Conservation (phyloP, 2,797 vertebrate genomes). For the Ambastaia sidthimunki region DNA sequence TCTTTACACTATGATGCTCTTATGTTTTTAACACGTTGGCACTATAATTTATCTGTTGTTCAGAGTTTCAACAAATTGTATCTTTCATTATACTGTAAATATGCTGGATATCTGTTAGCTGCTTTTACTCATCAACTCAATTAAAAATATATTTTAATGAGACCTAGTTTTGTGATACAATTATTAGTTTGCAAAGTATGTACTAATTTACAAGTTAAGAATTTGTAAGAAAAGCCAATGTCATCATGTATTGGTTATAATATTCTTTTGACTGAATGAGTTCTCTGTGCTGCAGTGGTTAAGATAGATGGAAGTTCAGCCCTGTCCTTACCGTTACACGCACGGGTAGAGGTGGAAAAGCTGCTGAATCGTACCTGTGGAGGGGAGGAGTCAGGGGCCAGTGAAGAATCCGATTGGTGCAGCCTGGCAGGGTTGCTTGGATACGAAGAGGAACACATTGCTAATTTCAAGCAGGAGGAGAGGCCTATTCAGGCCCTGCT, state of each 20-base stretch:
- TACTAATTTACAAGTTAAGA: too few species aligned
- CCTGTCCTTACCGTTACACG: conserved; percentile 82
- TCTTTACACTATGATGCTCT: too few species aligned
- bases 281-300: conserved; percentile 73
- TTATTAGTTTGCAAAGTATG: too few species aligned
- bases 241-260: background rate
- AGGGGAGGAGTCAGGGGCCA: conserved; percentile 66
- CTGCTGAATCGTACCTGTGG: conserved; percentile 79
- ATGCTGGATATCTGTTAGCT: too few species aligned
- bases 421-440: conserved; percentile 91
- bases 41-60: too few species aligned
- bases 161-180: too few species aligned
- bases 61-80: too few species aligned
- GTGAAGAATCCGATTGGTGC: conserved; percentile 89
- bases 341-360: conserved; percentile 92
- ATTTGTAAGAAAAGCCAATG: too few species aligned
- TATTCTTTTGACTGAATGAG: background rate
- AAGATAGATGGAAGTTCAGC: conserved; percentile 85
- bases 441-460: conserved; percentile 90
- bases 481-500: conserved; percentile 87
- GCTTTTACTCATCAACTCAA: too few species aligned
- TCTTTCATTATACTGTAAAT: too few species aligned
- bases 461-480: conserved; percentile 87
- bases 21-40: too few species aligned
- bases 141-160: too few species aligned